phyloP scores from a whole-genome alignment of 2,797 vertebrate species.

The Apogon hyalosoma region DNA sequence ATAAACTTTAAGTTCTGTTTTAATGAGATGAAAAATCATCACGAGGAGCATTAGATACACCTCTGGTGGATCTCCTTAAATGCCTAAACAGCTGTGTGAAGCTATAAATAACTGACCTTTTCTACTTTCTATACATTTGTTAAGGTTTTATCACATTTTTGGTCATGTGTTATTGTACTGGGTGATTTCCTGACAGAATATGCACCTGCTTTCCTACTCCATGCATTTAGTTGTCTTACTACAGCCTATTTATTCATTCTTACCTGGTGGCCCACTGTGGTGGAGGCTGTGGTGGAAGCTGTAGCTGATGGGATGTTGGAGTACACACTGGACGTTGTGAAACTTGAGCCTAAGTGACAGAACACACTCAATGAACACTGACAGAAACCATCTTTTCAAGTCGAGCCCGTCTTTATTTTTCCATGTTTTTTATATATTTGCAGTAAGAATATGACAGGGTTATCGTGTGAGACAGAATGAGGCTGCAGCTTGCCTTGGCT shows the following conservation, averaged over 20 bases:
- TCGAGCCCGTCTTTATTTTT: constrained; percentile 8
- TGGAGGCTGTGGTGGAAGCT: constrained; percentile 72
- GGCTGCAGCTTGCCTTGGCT: constrained; percentile 93
- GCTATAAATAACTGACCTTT: no score
- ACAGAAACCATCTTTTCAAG: background rate
- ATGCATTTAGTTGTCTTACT: no score
- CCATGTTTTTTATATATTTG: constrained; percentile 14
- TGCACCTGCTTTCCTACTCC: no score
- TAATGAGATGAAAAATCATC: no score
- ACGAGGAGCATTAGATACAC: no score
- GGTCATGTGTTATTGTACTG: no score
- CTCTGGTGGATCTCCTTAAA: no score
- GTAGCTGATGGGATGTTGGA: constrained; percentile 82
- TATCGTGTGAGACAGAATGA: constrained; percentile 55
- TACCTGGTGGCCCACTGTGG: constrained; percentile 77
- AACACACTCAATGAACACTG: constrained; percentile 1
- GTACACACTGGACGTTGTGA: constrained; percentile 87
- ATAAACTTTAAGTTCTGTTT: no score
- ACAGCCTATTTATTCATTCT: background rate
- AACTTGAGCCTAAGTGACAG: constrained; percentile 82
- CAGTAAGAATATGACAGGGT: constrained; percentile 41
- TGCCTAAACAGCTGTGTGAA: no score
- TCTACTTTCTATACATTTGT: no score
- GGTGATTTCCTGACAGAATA: no score
- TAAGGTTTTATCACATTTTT: no score